phyloP scores from a whole-genome alignment of 2,888 invertebrate species.

The Aricia artaxerxes region DNA sequence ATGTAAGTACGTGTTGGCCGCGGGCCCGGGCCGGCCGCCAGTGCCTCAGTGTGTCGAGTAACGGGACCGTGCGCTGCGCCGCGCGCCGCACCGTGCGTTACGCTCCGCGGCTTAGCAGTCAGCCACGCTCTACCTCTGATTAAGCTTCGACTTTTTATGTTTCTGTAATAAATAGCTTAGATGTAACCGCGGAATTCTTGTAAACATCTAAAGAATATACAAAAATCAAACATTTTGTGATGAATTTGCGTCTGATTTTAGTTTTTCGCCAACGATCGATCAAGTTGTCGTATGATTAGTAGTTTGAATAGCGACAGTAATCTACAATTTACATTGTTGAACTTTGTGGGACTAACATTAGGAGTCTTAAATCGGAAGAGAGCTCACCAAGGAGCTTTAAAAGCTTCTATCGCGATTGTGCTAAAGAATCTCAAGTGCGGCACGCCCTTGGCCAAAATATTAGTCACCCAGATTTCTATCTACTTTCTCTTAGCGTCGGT shows the following conservation, averaged over 20 bases:
- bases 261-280: background rate
- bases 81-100: conserved; percentile 42
- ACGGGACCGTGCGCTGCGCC: conserved; percentile 57
- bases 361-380: background rate
- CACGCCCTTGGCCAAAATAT: background rate
- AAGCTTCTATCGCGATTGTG: background rate
- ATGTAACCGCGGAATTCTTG: background rate
- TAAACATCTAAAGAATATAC: background rate
- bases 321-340: no score
- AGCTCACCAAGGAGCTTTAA: background rate
- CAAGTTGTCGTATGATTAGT: background rate
- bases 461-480: background rate
- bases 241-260: background rate
- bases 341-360: background rate
- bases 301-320: background rate
- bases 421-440: background rate
- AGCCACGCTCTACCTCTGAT: conserved; percentile 43
- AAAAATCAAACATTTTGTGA: no score
- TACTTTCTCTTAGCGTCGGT: background rate
- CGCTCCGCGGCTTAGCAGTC: conserved; percentile 37
- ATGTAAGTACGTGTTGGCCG: conserved; percentile 4
- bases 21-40: conserved; percentile 31
- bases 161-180: background rate
- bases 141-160: conserved; percentile 38
- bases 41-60: conserved; percentile 62